Conservation (phyloP, 2,113 vertebrate genomes). For the Trematomus loennbergii region DNA sequence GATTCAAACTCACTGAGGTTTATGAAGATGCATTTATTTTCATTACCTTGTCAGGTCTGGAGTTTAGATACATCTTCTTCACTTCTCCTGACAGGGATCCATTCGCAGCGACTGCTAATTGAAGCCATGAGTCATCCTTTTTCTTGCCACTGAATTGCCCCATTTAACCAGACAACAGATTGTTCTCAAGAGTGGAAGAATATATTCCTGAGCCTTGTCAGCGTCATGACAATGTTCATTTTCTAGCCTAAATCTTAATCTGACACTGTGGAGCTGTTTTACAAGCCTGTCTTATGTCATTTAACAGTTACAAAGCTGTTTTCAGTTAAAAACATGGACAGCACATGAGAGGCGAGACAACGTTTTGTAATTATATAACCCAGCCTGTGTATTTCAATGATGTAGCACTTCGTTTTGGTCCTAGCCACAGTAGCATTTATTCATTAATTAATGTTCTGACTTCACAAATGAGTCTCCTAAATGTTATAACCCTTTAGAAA, state of each 20-base stretch:
- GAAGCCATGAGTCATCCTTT: slow-evolving; percentile 40
- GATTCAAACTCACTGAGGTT: slow-evolving; percentile 8
- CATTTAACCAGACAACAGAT: slow-evolving; percentile 47
- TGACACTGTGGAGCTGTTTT: neutral
- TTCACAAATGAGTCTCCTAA: neutral
- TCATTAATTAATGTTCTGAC: neutral
- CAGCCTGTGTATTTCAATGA: neutral
- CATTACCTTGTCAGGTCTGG: slow-evolving; percentile 11
- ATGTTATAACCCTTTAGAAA: neutral
- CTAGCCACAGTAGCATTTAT: neutral
- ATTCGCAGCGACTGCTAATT: slow-evolving; percentile 34
- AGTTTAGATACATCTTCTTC: slow-evolving; percentile 18
- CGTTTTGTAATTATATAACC: neutral
- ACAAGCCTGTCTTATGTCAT: neutral
- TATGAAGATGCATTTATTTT: slow-evolving; percentile 41
- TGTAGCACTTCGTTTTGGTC: slow-evolving; percentile 4
- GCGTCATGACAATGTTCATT: slow-evolving; percentile 31
- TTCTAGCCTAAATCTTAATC: slow-evolving; percentile 9
- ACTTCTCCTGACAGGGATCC: slow-evolving; percentile 19
- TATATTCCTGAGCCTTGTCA: slow-evolving; percentile 16
- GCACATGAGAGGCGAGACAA: neutral
- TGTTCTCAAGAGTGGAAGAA: slow-evolving; percentile 33
- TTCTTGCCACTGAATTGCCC: slow-evolving; percentile 29
- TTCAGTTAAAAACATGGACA: neutral
- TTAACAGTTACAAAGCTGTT: neutral